phyloP scores from a whole-genome alignment of 2,797 vertebrate genomes.

The Oreortyx pictus region DNA sequence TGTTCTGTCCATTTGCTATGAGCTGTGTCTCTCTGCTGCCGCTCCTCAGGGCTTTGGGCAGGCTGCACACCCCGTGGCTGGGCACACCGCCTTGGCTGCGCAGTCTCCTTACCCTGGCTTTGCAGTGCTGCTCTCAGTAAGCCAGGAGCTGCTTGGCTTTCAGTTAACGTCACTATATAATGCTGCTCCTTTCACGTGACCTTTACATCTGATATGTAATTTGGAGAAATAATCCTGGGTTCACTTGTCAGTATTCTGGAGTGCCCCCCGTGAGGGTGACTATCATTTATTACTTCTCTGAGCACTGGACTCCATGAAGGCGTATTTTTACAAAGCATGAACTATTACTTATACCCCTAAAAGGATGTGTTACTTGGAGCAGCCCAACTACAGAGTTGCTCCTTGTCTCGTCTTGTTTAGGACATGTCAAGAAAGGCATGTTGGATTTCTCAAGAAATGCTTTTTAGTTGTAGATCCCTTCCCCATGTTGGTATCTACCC shows the following conservation, averaged over 20 bases:
- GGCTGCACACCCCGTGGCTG: rapidly evolving
- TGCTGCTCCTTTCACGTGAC: conserved; percentile 22
- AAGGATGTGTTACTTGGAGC: neutral
- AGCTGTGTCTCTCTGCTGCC: neutral
- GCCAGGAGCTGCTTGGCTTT: conserved; percentile 31
- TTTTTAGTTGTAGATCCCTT: neutral
- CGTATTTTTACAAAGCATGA: conserved; percentile 20
- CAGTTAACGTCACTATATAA: conserved; percentile 36
- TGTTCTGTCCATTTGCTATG: rapidly evolving
- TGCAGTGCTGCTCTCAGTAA: neutral
- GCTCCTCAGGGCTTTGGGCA: rapidly evolving
- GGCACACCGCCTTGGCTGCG: rapidly evolving
- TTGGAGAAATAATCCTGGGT: conserved; percentile 62
- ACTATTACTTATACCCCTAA: conserved; percentile 31
- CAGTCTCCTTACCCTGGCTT: conserved; percentile 42
- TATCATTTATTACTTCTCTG: conserved; percentile 48
- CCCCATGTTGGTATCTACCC: neutral
- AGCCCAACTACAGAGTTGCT: neutral
- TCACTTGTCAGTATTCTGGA: conserved; percentile 64
- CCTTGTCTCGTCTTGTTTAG: neutral
- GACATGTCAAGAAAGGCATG: rapidly evolving
- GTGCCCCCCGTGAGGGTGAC: conserved; percentile 14
- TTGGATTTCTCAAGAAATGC: neutral
- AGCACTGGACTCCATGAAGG: conserved; percentile 20
- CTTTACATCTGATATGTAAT: conserved; percentile 22